phyloP scores from a whole-genome alignment of 2,113 vertebrate genomes.

The Pagrus major region DNA sequence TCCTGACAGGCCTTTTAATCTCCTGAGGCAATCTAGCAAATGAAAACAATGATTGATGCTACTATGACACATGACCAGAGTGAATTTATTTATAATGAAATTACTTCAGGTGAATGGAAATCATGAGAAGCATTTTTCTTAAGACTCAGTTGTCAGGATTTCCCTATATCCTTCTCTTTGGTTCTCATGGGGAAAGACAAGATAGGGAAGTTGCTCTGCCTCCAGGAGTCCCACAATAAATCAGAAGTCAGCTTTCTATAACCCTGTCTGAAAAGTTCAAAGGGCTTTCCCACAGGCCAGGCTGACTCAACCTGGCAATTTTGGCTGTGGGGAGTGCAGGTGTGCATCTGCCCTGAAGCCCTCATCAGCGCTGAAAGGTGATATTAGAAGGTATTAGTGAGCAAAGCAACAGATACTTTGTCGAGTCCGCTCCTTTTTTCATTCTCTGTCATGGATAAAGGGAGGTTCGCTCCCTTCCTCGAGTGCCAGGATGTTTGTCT shows the following conservation, averaged over 20 bases:
- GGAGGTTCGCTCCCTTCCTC: conserved; percentile 2
- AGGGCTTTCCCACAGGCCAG: conserved; percentile 51
- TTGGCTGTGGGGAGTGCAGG: conserved; percentile 70
- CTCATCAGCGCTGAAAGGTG: conserved; percentile 73
- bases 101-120: conserved; percentile 9
- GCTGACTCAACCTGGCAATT: conserved; percentile 65
- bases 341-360: conserved; percentile 71
- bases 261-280: conserved; percentile 57
- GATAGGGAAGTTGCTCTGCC: neutral
- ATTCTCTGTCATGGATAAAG: conserved; percentile 30
- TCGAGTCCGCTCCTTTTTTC: conserved; percentile 59
- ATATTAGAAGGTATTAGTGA: conserved; percentile 76
- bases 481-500: conserved; percentile 37
- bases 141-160: neutral
- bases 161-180: neutral
- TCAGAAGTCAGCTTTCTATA: conserved; percentile 37
- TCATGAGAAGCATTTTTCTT: neutral
- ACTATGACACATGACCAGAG: conserved; percentile 8
- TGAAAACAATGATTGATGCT: conserved; percentile 53
- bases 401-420: conserved; percentile 68
- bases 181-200: conserved; percentile 1
- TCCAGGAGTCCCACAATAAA: conserved; percentile 52
- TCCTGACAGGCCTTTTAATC: conserved; percentile 46
- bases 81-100: conserved; percentile 26
- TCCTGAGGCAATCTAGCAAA: conserved; percentile 49